Conservation (phyloP, 2,888 invertebrate genomes). For the Osedax fenrisi region DNA sequence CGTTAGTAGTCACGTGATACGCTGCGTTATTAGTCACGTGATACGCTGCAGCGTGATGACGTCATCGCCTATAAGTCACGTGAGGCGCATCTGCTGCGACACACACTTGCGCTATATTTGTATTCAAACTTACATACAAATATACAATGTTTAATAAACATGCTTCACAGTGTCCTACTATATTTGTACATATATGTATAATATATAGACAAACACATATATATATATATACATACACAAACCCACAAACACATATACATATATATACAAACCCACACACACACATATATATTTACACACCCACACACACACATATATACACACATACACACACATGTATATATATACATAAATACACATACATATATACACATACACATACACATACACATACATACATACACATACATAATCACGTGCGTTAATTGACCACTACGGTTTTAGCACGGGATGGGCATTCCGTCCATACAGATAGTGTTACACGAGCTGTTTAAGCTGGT, state of each 20-base stretch:
- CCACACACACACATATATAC: neutral
- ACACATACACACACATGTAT: neutral
- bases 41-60: too few species aligned
- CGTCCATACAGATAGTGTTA: slow-evolving; percentile 83
- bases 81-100: too few species aligned
- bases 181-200: too few species aligned
- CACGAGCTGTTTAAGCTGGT: slow-evolving; percentile 92
- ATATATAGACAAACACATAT: neutral
- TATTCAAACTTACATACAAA: too few species aligned
- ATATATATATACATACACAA: neutral
- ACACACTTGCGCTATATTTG: too few species aligned
- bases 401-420: neutral
- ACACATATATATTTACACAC: neutral
- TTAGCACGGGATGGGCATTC: slow-evolving; percentile 98
- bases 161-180: too few species aligned
- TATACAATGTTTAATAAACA: too few species aligned
- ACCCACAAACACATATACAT: neutral
- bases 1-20: slow-evolving; percentile 41
- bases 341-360: neutral
- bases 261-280: neutral
- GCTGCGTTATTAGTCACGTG: too few species aligned
- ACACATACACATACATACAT: neutral
- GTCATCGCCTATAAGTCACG: too few species aligned
- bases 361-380: neutral
- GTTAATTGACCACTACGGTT: neutral